Evolutionary conservation across 2,797 vertebrate species (phyloP).

Genomic region (Holocentrus rufus): DNA sequence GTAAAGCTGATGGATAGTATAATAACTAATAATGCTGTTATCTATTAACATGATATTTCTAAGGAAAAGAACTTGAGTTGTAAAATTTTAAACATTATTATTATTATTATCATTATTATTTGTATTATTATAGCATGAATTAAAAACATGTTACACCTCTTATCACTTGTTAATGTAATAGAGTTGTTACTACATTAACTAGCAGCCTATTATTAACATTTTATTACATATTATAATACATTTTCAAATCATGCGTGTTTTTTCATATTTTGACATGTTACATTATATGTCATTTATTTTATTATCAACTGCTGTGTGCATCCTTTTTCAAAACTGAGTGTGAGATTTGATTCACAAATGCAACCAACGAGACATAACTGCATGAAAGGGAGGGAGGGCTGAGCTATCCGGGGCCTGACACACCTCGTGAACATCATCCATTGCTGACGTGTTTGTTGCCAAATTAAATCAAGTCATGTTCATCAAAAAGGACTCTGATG

Average conservation of each 20-base stretch:
- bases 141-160: too few species aligned
- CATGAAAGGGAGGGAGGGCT: not conserved
- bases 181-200: too few species aligned
- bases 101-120: too few species aligned
- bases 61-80: too few species aligned
- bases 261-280: not conserved
- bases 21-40: not conserved
- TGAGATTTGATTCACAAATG: slow-evolving; percentile 10
- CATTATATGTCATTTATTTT: not conserved
- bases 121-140: too few species aligned
- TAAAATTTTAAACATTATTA: too few species aligned
- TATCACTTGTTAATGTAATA: too few species aligned
- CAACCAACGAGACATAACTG: slow-evolving; percentile 10
- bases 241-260: too few species aligned
- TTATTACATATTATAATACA: too few species aligned
- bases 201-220: too few species aligned
- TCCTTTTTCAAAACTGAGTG: not conserved
- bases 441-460: slow-evolving; percentile 22
- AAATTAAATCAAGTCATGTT: slow-evolving; percentile 23
- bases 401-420: not conserved
- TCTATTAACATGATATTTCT: too few species aligned
- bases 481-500: slow-evolving; percentile 25
- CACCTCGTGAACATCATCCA: not conserved
- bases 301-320: slow-evolving; percentile 2
- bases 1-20: slow-evolving; percentile 4